These are phyloP conservation scores for Monochamus saltuarius DNA, from an alignment of 1,140 invertebrate species.

Conservation along the genomic window DNA sequence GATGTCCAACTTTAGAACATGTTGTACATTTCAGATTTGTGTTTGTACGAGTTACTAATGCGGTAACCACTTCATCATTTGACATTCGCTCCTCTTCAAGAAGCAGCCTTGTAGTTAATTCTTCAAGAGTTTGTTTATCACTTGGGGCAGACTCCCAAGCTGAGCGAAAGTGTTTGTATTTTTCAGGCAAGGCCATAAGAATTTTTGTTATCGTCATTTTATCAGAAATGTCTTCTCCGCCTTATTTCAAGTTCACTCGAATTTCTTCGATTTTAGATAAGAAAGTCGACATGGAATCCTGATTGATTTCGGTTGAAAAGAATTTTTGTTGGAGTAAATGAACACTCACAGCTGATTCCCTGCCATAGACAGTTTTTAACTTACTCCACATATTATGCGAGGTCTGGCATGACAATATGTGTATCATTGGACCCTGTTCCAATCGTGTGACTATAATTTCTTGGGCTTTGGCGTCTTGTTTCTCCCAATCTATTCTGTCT, in stretches of 20 bases:
- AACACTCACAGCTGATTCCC: constrained; percentile 38
- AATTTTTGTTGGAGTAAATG: constrained; percentile 42
- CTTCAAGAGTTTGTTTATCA: constrained; percentile 41
- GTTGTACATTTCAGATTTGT: not conserved
- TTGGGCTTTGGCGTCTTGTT: constrained; percentile 31
- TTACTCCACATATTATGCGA: constrained; percentile 46
- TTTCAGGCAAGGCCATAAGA: constrained; percentile 40
- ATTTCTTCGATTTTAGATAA: constrained; percentile 39
- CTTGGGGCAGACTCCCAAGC: constrained; percentile 41
- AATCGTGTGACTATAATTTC: constrained; percentile 35
- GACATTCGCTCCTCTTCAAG: constrained; percentile 44
- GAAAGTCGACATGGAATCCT: constrained; percentile 32
- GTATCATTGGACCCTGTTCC: constrained; percentile 30
- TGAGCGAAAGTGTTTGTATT: constrained; percentile 38
- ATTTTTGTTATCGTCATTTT: constrained; percentile 44
- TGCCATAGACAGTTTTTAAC: constrained; percentile 41
- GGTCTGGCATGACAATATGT: constrained; percentile 42
- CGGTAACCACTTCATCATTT: constrained; percentile 19
- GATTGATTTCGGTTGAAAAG: constrained; percentile 32
- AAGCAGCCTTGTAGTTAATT: constrained; percentile 42
- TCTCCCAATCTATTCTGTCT: constrained; percentile 22
- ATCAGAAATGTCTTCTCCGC: constrained; percentile 36
- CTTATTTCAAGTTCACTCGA: constrained; percentile 35
- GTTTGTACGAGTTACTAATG: constrained; percentile 2
- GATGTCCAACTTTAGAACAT: constrained; percentile 7